These are phyloP conservation scores for Erebia aethiops DNA, from an alignment of 2,888 invertebrate species.

Conservation along the genomic window DNA sequence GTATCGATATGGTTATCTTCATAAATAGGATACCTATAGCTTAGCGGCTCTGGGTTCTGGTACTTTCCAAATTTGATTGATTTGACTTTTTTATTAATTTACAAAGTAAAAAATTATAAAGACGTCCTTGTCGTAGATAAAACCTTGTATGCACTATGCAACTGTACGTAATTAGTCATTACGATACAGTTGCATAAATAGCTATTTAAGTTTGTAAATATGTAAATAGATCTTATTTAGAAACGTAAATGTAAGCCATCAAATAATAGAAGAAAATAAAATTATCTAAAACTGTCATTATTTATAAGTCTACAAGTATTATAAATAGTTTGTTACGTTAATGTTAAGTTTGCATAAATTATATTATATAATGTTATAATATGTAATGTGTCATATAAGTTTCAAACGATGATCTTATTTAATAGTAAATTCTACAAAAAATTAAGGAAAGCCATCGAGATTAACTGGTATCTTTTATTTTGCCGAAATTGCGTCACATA, in stretches of 20 bases:
- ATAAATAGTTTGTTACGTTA: neutral
- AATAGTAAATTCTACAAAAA: conserved; percentile 4
- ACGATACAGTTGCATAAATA: no score
- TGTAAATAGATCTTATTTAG: conserved; percentile 11
- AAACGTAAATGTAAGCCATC: neutral
- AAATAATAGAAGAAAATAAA: neutral
- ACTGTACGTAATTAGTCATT: no score
- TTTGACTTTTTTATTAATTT: no score
- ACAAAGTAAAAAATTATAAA: no score
- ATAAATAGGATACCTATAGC: no score
- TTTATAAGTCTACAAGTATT: neutral
- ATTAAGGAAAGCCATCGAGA: neutral
- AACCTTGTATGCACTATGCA: no score
- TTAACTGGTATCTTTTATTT: conserved; percentile 13
- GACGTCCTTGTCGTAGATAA: no score
- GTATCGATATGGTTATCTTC: no score
- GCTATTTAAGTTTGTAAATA: conserved; percentile 6
- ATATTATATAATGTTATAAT: neutral
- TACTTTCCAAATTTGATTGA: no score
- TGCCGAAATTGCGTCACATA: neutral
- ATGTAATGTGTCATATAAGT: neutral
- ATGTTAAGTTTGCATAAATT: neutral
- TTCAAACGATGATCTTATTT: conserved; percentile 11
- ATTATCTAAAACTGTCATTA: neutral
- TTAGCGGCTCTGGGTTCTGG: no score